Conservation (phyloP, 2,888 invertebrate genomes). For the Ophion ellenae region DNA sequence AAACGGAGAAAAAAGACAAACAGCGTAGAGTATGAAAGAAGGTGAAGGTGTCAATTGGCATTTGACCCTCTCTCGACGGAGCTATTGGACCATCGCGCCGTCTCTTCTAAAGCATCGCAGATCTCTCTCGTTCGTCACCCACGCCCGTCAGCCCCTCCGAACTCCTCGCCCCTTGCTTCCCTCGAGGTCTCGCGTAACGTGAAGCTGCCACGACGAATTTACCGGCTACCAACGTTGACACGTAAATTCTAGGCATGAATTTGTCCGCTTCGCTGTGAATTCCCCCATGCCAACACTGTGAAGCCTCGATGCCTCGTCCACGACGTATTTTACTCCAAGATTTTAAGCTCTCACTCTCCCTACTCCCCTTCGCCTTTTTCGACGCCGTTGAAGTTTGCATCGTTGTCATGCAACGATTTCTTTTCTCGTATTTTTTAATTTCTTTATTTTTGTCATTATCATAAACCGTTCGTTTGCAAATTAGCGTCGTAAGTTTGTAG, state of each 20-base stretch:
- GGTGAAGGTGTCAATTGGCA: conserved; percentile 74
- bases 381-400: no score
- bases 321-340: neutral
- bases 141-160: neutral
- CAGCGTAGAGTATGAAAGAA: conserved; percentile 69
- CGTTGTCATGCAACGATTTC: no score
- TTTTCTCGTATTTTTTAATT: no score
- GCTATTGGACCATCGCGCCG: conserved; percentile 55
- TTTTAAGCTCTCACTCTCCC: neutral
- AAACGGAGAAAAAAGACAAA: neutral
- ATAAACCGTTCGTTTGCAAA: no score
- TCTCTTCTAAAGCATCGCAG: conserved; percentile 57
- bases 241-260: conserved; percentile 51
- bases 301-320: conserved; percentile 14
- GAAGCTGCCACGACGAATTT: neutral
- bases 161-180: conserved; percentile 5
- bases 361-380: neutral
- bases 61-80: conserved; percentile 64
- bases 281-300: conserved; percentile 56
- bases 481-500: no score
- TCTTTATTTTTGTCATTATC: no score
- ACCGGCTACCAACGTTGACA: conserved; percentile 28
- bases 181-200: conserved; percentile 36
- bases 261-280: conserved; percentile 56
- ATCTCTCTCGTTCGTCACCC: conserved; percentile 29